Percentiles rank a stretch among this genome's conserved stretches.
These are phyloP conservation scores for Cantharis rustica DNA, from an alignment of 2,888 invertebrate genomes.

Conservation along the genomic window DNA sequence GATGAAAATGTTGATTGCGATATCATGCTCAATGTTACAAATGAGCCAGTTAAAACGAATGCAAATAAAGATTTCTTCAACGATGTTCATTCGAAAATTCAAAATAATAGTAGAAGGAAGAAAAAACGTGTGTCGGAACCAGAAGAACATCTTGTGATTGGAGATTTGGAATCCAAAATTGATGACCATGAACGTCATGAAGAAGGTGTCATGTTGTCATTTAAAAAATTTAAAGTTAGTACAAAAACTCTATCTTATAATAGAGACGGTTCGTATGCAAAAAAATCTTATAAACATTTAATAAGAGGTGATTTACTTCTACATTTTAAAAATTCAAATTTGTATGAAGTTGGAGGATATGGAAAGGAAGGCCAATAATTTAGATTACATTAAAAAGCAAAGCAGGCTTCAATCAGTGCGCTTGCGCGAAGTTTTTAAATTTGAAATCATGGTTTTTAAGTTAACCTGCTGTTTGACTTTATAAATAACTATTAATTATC, in stretches of 20 bases:
- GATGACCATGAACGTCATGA: neutral
- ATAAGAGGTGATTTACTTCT: constrained; percentile 51
- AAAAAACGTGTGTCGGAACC: neutral
- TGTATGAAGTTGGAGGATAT: constrained; percentile 51
- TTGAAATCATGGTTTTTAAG: too few relatives aligned
- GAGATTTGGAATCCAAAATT: neutral
- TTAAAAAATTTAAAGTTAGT: neutral
- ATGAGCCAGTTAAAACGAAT: neutral
- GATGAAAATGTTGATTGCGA: neutral
- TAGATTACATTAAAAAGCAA: too few relatives aligned
- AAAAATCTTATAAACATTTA: constrained; percentile 48
- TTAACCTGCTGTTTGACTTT: too few relatives aligned
- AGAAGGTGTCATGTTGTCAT: neutral
- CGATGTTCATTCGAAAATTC: neutral
- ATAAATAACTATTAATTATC: too few relatives aligned
- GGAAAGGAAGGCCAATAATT: constrained; percentile 10
- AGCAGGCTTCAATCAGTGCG: too few relatives aligned
- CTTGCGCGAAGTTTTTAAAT: too few relatives aligned
- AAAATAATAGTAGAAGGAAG: neutral
- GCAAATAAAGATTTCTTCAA: neutral
- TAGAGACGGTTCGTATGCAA: constrained; percentile 30
- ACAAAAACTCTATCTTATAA: neutral
- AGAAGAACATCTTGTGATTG: neutral
- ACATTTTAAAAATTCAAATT: constrained; percentile 48
- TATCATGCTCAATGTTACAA: neutral